Percentiles rank a stretch among this genome's conserved stretches.
phyloP scores from a whole-genome alignment of 2,888 invertebrate genomes.

The Phlogophora meticulosa region DNA sequence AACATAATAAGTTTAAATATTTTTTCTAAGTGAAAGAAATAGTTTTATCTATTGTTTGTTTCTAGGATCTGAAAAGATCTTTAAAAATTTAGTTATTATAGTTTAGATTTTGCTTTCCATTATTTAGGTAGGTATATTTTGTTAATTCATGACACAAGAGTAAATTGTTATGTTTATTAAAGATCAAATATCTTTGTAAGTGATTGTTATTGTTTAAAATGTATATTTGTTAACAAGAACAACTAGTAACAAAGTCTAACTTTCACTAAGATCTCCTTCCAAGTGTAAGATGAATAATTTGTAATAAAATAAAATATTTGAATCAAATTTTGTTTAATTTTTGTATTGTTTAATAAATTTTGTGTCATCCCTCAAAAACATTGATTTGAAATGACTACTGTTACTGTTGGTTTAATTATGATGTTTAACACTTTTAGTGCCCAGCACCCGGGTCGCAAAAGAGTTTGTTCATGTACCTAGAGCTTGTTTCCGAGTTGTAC shows the following conservation, averaged over 20 bases:
- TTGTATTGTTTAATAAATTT: neutral
- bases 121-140: conserved; percentile 14
- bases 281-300: conserved; percentile 30
- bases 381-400: neutral
- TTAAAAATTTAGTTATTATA: conserved; percentile 22
- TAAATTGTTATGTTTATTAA: conserved; percentile 45
- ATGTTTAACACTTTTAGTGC: too few relatives aligned
- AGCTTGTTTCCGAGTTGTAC: too few relatives aligned
- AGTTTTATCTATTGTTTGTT: conserved; percentile 31
- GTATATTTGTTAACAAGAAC: conserved; percentile 33
- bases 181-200: conserved; percentile 23
- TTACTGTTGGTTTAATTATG: too few relatives aligned
- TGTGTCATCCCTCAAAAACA: neutral
- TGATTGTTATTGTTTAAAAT: conserved; percentile 31
- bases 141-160: conserved; percentile 34
- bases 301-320: conserved; percentile 35
- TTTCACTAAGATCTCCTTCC: conserved; percentile 24
- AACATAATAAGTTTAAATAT: conserved; percentile 16
- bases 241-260: conserved; percentile 13
- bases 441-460: too few relatives aligned
- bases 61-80: conserved; percentile 1
- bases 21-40: conserved; percentile 45
- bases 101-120: conserved; percentile 15
- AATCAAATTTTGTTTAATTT: conserved; percentile 9
- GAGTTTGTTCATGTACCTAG: too few relatives aligned